Evolutionary conservation across 2,797 vertebrate genomes (phyloP).

Genomic region (Pseudochromis fuscus): DNA sequence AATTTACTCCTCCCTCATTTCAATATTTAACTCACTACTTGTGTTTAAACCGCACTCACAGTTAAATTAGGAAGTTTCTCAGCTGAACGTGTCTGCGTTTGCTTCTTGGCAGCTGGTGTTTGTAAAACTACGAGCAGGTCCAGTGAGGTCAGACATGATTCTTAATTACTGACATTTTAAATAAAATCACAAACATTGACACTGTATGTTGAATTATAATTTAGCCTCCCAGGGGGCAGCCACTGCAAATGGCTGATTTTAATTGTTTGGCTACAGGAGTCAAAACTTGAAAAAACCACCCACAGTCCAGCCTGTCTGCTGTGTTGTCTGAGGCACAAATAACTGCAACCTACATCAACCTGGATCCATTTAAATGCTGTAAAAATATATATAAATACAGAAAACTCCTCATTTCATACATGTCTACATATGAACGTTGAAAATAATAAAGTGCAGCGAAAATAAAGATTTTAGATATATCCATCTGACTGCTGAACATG

Average conservation of each 20-base stretch:
- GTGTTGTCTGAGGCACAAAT: conserved; percentile 25
- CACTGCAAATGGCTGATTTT: conserved; percentile 33
- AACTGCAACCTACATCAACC: conserved; percentile 17
- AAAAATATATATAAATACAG: not conserved
- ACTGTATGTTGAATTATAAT: too few species aligned
- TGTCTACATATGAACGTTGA: too few species aligned
- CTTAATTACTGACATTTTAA: conserved; percentile 16
- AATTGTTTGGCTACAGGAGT: conserved; percentile 49
- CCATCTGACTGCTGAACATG: conserved; percentile 36
- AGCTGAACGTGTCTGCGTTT: too few species aligned
- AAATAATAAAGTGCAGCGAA: not conserved
- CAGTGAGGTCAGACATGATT: conserved; percentile 17
- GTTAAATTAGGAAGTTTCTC: conserved; percentile 19
- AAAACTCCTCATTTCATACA: not conserved
- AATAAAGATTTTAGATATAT: conserved; percentile 15
- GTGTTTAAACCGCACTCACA: conserved; percentile 22
- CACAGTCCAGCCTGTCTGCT: conserved; percentile 41
- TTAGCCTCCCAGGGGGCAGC: conserved; percentile 4
- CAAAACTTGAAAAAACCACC: conserved; percentile 48
- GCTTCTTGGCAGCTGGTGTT: conserved; percentile 17
- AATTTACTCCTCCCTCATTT: not conserved
- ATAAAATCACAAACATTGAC: conserved; percentile 13
- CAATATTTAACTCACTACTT: not conserved
- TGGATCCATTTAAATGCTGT: not conserved
- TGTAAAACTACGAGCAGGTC: conserved; percentile 3